Evolutionary conservation across 23 tunicate genomes (phyloP).

Genomic region (Ascidia mentula): DNA sequence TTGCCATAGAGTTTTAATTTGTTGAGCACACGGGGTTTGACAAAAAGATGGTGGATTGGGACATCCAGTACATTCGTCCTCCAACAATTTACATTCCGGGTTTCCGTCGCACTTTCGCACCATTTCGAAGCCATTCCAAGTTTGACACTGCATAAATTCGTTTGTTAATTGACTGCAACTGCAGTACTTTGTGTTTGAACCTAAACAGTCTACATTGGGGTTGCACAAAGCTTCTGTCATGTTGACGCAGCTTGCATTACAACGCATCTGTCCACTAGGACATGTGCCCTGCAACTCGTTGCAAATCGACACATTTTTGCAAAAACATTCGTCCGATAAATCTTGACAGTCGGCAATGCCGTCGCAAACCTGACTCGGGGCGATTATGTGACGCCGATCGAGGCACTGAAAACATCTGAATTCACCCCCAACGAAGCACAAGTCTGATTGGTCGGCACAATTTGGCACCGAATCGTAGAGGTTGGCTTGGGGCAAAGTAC

Average conservation of each 20-base stretch:
- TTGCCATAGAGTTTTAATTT: not conserved
- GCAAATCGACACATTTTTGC: not conserved
- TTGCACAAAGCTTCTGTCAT: not conserved
- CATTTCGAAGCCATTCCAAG: not conserved
- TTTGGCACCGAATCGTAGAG: not conserved
- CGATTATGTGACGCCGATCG: not conserved
- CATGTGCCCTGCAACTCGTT: not conserved
- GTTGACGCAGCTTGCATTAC: not conserved
- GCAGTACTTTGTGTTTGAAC: slow-evolving; percentile 4
- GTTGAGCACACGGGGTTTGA: not conserved
- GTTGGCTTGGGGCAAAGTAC: slow-evolving; percentile 4
- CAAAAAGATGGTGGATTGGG: not conserved
- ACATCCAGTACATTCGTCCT: slow-evolving; percentile 7
- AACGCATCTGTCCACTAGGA: not conserved
- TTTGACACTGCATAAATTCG: not conserved
- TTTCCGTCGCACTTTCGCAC: not conserved
- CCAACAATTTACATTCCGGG: not conserved
- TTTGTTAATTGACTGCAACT: not conserved
- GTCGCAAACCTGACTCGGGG: slow-evolving; percentile 10
- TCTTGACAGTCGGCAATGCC: not conserved
- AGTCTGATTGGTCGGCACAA: slow-evolving; percentile 3
- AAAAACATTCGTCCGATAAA: slow-evolving; percentile 11
- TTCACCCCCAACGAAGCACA: not conserved
- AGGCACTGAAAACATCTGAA: slow-evolving; percentile 2
- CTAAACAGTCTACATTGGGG: not conserved